Base-by-base conservation (phyloP, 2,888 invertebrate genomes). In the Eupelmus urozonus region DNA sequence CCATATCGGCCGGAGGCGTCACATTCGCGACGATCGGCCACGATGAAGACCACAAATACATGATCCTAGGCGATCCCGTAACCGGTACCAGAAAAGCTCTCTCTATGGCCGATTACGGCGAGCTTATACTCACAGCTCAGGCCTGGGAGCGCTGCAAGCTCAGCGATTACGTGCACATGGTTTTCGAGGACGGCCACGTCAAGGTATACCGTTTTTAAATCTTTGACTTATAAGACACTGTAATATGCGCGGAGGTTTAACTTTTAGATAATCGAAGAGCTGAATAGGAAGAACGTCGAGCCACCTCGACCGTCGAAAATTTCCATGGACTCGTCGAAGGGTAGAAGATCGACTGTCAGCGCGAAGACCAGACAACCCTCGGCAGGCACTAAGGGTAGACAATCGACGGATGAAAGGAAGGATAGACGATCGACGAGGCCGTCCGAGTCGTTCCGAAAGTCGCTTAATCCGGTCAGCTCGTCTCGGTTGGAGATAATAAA, bases 71-170 rank as follows among this genome's bases (percentile, higher is more conserved):
- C n/a, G 82, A 90, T 59, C 92, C 93, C 1, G 90, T 93, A 16
- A 84, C 90, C 2, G 53, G 92, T 85, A 90, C 92, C 1, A 92
- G 92, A 85, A 83, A 86, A 59, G 92, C 92, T 18, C 92, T 91
- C 85, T 91, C 91, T 67, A 82, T 90, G 18, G 92, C 92, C 83
- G 82, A 87, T 75, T 91, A 92, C 2, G 92, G 92, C 20, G 92
- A 93, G 87, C 90, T 93, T 0, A 90, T 92, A 82, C 80, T 93
- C 27, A 88, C 92, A 0, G 90, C 91, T 1, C 91, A 90, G 20
- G 92, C 93, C 0, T 93, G 93, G 93, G 90, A 91, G 0, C 91
- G 92, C 82, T 92, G 92, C 73, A 91, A 91, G 78, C 91, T 91
- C 0, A 89, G 91, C 85, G 91, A 91, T 83, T 92, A 92, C 80